Conservation (phyloP, 2,888 invertebrate species). For the Eupithecia abbreviata region DNA sequence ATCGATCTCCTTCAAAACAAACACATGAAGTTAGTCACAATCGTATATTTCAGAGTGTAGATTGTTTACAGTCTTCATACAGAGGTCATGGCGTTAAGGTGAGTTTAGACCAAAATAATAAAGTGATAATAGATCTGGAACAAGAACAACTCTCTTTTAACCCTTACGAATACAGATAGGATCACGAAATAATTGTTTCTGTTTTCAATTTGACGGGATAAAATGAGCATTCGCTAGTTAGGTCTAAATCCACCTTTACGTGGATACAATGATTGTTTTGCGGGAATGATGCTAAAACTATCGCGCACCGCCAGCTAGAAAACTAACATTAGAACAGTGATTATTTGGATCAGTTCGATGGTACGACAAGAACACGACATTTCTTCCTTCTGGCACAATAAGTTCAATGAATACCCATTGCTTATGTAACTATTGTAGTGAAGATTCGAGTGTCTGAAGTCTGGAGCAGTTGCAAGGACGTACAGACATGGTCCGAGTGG, state of each 20-base stretch:
- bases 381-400: not conserved
- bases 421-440: not conserved
- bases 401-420: not conserved
- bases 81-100: not conserved
- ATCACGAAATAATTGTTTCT: not conserved
- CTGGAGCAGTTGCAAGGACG: conserved; percentile 50
- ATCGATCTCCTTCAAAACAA: conserved; percentile 72
- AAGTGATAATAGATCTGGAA: not conserved
- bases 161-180: not conserved
- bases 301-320: not conserved
- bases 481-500: conserved; percentile 73
- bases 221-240: not conserved
- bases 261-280: not conserved
- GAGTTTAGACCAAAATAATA: not conserved
- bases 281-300: not conserved
- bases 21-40: conserved; percentile 40
- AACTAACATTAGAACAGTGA: not conserved
- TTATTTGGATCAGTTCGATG: not conserved
- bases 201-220: not conserved
- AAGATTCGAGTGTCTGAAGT: conserved; percentile 7
- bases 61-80: not conserved
- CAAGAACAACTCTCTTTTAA: not conserved
- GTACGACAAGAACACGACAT: not conserved
- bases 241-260: not conserved
- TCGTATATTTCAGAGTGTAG: conserved; percentile 46